Evolutionary conservation across 2,888 invertebrate species (phyloP).

Genomic region (Ypsolopha sequella): DNA sequence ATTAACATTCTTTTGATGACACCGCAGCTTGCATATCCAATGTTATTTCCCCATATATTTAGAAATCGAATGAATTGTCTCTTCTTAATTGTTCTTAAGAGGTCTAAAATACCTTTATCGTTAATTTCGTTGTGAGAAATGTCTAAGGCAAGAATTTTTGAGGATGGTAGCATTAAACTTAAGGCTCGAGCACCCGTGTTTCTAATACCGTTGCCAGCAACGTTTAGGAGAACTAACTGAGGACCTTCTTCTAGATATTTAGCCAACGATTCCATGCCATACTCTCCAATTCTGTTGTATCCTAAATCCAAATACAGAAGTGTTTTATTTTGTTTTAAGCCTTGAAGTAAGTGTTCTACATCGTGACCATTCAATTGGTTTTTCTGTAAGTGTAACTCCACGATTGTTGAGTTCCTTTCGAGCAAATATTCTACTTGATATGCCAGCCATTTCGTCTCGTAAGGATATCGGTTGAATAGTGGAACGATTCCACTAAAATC

Average conservation of each 20-base stretch:
- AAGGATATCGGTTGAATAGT: conserved; percentile 42
- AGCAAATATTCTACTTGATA: conserved; percentile 58
- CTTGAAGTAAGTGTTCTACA: conserved; percentile 64
- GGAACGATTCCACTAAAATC: conserved; percentile 50
- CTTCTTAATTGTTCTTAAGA: conserved; percentile 71
- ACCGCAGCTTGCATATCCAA: conserved; percentile 45
- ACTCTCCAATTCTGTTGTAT: conserved; percentile 72
- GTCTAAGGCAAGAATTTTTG: conserved; percentile 70
- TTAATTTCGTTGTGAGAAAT: conserved; percentile 67
- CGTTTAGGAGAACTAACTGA: conserved; percentile 55
- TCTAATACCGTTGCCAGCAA: conserved; percentile 69
- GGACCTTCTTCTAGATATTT: conserved; percentile 65
- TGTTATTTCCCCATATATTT: conserved; percentile 53
- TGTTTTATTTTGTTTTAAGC: conserved; percentile 58
- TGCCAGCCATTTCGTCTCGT: conserved; percentile 60
- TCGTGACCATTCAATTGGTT: conserved; percentile 72
- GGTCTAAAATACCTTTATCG: conserved; percentile 59
- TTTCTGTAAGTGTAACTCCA: conserved; percentile 72
- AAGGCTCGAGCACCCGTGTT: conserved; percentile 69
- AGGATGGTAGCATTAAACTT: conserved; percentile 66
- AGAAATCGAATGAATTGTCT: conserved; percentile 42
- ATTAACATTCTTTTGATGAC: conserved; percentile 47
- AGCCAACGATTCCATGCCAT: conserved; percentile 65
- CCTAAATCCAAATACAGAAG: conserved; percentile 71
- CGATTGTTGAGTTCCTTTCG: conserved; percentile 44